Evolutionary conservation across 1,140 invertebrate species (phyloP).

Genomic region (Tetraneura akinire): DNA sequence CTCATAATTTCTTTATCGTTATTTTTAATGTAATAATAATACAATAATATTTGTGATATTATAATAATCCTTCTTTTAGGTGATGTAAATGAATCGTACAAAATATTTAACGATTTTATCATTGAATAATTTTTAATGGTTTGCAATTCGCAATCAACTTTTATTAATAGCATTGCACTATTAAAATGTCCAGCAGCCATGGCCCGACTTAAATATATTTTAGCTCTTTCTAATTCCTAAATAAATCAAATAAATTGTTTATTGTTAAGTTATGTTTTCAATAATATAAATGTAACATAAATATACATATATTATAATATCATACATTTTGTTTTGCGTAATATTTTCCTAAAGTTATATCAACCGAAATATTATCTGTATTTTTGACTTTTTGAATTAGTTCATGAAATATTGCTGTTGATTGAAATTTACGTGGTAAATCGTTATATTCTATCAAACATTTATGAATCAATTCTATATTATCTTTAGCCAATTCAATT

Average conservation of each 20-base stretch:
- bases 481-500: background rate
- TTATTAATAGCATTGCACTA: background rate
- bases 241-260: background rate
- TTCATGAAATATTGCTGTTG: background rate
- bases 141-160: background rate
- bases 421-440: background rate
- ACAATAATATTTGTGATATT: background rate
- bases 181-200: background rate
- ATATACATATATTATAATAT: background rate
- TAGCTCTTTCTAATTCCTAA: constrained; percentile 14
- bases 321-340: background rate
- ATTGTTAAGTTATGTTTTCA: background rate
- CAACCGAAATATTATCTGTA: background rate
- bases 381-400: background rate
- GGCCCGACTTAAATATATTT: background rate
- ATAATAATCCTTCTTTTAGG: background rate
- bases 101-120: background rate
- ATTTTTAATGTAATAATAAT: background rate
- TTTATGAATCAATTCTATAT: background rate
- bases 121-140: background rate
- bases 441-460: background rate
- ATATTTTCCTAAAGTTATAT: constrained; percentile 3
- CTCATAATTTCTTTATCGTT: background rate
- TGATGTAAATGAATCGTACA: background rate
- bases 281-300: background rate